Evolutionary conservation across 2,797 vertebrate species (phyloP), one percentile per base, ranked within the genome.

Genomic region (Mallotus villosus): DNA sequence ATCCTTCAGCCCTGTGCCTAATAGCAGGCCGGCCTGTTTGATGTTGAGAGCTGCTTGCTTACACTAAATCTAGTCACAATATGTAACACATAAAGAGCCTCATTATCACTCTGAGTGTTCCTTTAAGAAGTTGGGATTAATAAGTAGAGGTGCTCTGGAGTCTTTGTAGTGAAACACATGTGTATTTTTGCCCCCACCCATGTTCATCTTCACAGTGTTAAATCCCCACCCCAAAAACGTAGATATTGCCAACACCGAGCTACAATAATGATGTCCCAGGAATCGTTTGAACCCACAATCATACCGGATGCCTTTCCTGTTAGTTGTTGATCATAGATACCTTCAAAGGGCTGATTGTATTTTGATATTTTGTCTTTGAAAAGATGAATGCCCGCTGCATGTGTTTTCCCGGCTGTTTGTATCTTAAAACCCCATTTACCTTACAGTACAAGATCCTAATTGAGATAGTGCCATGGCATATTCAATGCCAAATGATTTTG

Each of bases 21-120:
- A 96, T 95, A 93, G 95, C 94, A 92, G 93, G 92, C 92, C 92
- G 88, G 93, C 90, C 86, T 94, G 95, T 98, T 96, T 98, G 96
- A 98, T 97, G 95, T 96, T 92, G 91, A 95, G 94, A 95, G 94
- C 93, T 80, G 93, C 93, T 90, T 93, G 93, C 93, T 92, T 93
- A 88, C 92, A 94, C 92, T 92, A 93, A 95, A 92, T 95, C 94
- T 91, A 89, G 92, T 94, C 94, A 93, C 95, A 95, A 96, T 94
- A 95, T 96, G 94, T 94, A 94, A 94, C 93, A 92, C 95, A 94
- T 96, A 95, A 96, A 95, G 94, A 85, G 89, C 92, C 94, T 97
- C 94, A 95, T 97, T 96, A 96, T 94, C 93, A 93, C 90, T 87
- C 90, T 93, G 94, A 95, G 93, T 94, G 93, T 93, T 93, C 92